Conservation (phyloP, 1,140 invertebrate species). For the Drosophila kohkoa region DNA sequence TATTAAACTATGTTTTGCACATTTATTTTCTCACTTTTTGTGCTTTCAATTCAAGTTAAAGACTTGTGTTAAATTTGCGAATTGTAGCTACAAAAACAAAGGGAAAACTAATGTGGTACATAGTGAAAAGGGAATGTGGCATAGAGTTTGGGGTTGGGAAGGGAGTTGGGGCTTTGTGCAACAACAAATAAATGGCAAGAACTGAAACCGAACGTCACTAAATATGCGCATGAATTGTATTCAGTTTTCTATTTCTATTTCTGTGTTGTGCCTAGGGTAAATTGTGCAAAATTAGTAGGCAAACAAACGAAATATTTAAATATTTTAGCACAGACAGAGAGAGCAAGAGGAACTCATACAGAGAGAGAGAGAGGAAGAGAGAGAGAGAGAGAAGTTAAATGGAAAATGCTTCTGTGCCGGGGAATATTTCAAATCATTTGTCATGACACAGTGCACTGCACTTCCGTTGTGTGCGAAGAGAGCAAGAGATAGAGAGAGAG, state of each 20-base stretch:
- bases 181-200: constrained; percentile 12
- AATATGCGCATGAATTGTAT: constrained; percentile 28
- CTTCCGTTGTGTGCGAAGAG: constrained; percentile 52
- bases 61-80: neutral
- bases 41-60: neutral
- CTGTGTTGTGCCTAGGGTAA: constrained; percentile 23
- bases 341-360: no score
- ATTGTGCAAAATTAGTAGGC: constrained; percentile 62
- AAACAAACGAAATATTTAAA: constrained; percentile 60
- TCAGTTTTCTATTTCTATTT: constrained; percentile 1
- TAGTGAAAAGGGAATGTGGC: neutral
- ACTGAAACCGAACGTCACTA: constrained; percentile 16
- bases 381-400: constrained; percentile 22
- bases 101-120: constrained; percentile 54
- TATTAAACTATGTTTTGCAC: no score
- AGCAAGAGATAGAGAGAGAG: constrained; percentile 7
- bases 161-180: neutral
- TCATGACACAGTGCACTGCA: constrained; percentile 71
- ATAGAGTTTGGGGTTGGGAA: neutral
- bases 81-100: constrained; percentile 35
- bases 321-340: constrained; percentile 46
- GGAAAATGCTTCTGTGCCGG: constrained; percentile 37
- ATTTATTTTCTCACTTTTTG: neutral
- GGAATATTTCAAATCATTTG: constrained; percentile 73
- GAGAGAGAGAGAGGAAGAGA: neutral